phyloP scores from a whole-genome alignment of 2,888 invertebrate species.

The Hartigia nigra region DNA sequence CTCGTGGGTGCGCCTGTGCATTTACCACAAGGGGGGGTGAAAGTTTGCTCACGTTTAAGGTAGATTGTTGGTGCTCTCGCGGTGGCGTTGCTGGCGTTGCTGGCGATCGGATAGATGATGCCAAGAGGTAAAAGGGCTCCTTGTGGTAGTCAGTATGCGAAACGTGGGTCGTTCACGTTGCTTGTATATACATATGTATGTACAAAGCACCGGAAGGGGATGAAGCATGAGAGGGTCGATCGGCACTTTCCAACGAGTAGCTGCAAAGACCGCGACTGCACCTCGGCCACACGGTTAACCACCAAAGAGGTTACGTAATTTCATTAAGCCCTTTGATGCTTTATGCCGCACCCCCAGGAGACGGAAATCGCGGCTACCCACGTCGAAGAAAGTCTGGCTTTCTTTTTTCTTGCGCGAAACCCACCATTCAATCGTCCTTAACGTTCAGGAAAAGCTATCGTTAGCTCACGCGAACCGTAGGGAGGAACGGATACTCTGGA shows the following conservation, averaged over 20 bases:
- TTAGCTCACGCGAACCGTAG: background rate
- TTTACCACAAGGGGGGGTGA: background rate
- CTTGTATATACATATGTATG: no score
- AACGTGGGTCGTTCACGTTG: no score
- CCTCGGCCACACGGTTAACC: conserved; percentile 39
- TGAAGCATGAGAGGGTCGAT: no score
- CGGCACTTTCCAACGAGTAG: conserved; percentile 6
- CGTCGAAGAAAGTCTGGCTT: background rate
- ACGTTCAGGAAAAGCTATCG: background rate
- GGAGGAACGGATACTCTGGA: background rate
- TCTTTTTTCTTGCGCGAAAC: background rate
- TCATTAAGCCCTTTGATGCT: conserved; percentile 50
- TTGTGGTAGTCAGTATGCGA: no score
- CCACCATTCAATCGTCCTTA: background rate
- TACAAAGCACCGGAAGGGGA: no score
- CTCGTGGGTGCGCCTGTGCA: background rate
- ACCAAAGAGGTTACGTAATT: conserved; percentile 53
- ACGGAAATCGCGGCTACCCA: background rate
- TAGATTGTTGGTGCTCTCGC: no score
- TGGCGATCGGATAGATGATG: no score
- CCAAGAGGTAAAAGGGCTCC: no score
- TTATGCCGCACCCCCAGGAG: conserved; percentile 3
- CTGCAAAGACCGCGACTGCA: conserved; percentile 45
- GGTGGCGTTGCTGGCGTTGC: no score
- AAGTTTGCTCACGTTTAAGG: background rate